Conservation (phyloP, 2,888 invertebrate genomes). For the Ormyrus labotus region DNA sequence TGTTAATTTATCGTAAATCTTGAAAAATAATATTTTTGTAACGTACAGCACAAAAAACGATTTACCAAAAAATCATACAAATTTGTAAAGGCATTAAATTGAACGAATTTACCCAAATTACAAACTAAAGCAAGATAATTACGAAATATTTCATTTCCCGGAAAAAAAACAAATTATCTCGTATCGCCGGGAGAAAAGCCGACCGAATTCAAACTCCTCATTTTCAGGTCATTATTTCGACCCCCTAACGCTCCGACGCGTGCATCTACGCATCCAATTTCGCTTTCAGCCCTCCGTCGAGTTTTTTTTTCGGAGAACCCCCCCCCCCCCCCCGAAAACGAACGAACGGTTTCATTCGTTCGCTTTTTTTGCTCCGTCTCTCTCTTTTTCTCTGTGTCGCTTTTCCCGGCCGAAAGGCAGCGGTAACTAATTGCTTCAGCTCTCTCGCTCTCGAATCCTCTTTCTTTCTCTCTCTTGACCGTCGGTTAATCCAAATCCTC, state of each 20-base stretch:
- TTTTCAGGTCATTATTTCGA: constrained; percentile 31
- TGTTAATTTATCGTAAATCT: too few relatives aligned
- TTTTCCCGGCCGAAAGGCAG: background rate
- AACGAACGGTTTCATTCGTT: background rate
- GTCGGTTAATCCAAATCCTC: constrained; percentile 23
- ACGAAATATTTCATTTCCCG: background rate
- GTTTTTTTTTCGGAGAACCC: constrained; percentile 3
- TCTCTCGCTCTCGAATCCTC: constrained; percentile 3
- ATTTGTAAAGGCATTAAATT: too few relatives aligned
- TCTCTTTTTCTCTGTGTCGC: background rate
- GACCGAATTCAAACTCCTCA: background rate
- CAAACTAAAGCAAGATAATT: background rate
- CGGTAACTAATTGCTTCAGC: constrained; percentile 46
- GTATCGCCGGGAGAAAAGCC: background rate
- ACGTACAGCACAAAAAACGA: too few relatives aligned
- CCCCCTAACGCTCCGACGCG: background rate
- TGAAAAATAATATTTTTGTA: too few relatives aligned
- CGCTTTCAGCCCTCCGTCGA: background rate
- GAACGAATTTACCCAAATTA: too few relatives aligned
- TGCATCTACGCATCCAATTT: constrained; percentile 9
- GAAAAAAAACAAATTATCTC: background rate
- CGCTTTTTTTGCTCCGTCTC: background rate
- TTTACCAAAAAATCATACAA: too few relatives aligned
- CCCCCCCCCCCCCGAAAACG: background rate
- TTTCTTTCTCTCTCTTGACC: background rate